phyloP scores from a whole-genome alignment of 2,888 invertebrate species.

The Tricholauxania praeusta region DNA sequence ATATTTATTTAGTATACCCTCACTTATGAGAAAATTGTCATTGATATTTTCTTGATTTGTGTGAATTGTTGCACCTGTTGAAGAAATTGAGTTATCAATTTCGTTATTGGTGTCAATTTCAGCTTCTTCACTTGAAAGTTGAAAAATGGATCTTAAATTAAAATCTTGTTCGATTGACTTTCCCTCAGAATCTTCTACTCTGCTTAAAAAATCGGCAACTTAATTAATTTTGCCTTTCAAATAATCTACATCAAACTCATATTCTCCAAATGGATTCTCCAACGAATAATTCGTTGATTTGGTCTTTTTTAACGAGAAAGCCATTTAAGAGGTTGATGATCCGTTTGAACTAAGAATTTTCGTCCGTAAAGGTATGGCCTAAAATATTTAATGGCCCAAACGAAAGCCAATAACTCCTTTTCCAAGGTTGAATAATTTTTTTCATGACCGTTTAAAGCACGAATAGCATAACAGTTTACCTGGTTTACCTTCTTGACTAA shows the following conservation, averaged over 20 bases:
- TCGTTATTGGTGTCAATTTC: background rate
- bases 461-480: conserved; percentile 42
- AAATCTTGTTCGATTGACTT: too few relatives aligned
- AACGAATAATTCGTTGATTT: background rate
- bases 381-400: background rate
- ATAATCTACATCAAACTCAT: background rate
- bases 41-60: background rate
- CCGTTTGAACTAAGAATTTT: background rate
- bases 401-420: background rate
- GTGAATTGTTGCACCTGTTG: background rate
- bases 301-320: background rate
- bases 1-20: background rate
- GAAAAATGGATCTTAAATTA: too few relatives aligned
- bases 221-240: background rate
- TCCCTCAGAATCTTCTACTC: background rate
- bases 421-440: background rate
- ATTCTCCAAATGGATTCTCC: conserved; percentile 2
- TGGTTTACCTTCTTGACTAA: conserved; percentile 41
- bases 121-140: background rate
- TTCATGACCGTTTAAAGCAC: conserved; percentile 44
- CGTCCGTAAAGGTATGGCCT: background rate
- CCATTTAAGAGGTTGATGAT: background rate
- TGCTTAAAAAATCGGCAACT: conserved; percentile 2
- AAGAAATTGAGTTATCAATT: background rate
- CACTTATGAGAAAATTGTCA: background rate